Conservation (phyloP, 2,888 invertebrate species). For the Biston betularia region DNA sequence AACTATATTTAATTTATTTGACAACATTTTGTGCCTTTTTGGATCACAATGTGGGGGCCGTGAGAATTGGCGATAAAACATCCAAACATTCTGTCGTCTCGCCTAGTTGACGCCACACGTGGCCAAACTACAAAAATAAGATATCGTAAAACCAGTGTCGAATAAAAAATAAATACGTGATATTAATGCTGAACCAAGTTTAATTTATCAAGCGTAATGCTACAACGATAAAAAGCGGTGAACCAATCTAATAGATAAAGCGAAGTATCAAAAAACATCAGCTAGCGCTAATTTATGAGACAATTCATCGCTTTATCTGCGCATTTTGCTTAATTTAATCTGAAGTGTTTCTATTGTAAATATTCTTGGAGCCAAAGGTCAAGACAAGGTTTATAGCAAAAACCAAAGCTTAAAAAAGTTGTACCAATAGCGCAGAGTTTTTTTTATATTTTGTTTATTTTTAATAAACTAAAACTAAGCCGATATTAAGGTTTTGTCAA, state of each 20-base stretch:
- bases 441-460: too few relatives aligned
- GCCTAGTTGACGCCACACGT: too few relatives aligned
- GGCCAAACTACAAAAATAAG: not conserved
- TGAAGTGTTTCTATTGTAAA: not conserved
- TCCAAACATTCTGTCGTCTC: too few relatives aligned
- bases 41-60: too few relatives aligned
- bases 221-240: conserved; percentile 1
- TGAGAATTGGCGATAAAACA: too few relatives aligned
- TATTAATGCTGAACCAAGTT: conserved; percentile 1
- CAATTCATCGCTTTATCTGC: not conserved
- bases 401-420: too few relatives aligned
- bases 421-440: too few relatives aligned
- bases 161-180: conserved; percentile 3
- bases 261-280: not conserved
- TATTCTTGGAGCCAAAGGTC: not conserved
- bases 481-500: too few relatives aligned
- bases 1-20: too few relatives aligned
- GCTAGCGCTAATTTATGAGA: conserved; percentile 5
- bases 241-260: conserved; percentile 2
- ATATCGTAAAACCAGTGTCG: not conserved
- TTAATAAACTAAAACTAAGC: not conserved
- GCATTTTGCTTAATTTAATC: not conserved
- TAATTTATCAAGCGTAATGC: conserved; percentile 4
- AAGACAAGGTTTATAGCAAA: too few relatives aligned
- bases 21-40: too few relatives aligned